phyloP scores from a whole-genome alignment of 2,888 invertebrate species.

The Drosophila greeni region DNA sequence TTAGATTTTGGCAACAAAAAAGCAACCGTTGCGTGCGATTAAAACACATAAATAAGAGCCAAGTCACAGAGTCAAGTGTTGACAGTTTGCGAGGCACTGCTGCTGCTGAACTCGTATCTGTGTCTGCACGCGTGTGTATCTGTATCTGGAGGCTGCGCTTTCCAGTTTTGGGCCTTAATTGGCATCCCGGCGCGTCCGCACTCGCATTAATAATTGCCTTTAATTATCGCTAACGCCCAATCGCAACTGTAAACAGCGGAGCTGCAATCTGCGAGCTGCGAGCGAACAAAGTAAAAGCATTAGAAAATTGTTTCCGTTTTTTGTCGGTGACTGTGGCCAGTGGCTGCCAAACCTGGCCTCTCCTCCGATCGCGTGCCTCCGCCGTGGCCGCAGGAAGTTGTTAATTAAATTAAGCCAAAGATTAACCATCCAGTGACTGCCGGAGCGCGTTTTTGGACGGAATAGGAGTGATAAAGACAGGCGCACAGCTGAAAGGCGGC shows the following conservation, averaged over 20 bases:
- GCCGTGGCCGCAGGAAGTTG: constrained; percentile 57
- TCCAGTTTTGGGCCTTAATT: constrained; percentile 70
- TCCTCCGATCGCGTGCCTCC: constrained; percentile 21
- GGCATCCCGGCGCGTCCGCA: constrained; percentile 55
- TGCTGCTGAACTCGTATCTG: constrained; percentile 1
- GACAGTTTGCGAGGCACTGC: constrained; percentile 51
- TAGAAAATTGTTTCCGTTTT: constrained; percentile 70
- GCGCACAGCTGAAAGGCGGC: not conserved
- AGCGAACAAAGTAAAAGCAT: constrained; percentile 42
- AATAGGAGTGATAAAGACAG: constrained; percentile 21
- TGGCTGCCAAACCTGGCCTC: constrained; percentile 28
- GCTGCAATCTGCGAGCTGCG: constrained; percentile 10
- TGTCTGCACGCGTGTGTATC: constrained; percentile 5
- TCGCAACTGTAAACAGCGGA: constrained; percentile 51
- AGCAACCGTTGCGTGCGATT: constrained; percentile 7
- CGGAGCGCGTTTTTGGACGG: constrained; percentile 5
- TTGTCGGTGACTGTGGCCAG: constrained; percentile 4
- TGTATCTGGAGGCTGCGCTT: constrained; percentile 24
- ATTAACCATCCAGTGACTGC: constrained; percentile 57
- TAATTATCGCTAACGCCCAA: constrained; percentile 77
- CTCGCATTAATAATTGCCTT: constrained; percentile 60
- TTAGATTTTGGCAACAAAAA: constrained; percentile 41
- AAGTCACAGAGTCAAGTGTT: constrained; percentile 3
- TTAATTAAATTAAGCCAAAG: constrained; percentile 70
- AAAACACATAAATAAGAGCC: constrained; percentile 24